A percentile compares a stretch with the other conserved stretches of the same genome.
Evolutionary conservation across 1,140 invertebrate species (phyloP).

Genomic region (Tyrophagus putrescentiae): DNA sequence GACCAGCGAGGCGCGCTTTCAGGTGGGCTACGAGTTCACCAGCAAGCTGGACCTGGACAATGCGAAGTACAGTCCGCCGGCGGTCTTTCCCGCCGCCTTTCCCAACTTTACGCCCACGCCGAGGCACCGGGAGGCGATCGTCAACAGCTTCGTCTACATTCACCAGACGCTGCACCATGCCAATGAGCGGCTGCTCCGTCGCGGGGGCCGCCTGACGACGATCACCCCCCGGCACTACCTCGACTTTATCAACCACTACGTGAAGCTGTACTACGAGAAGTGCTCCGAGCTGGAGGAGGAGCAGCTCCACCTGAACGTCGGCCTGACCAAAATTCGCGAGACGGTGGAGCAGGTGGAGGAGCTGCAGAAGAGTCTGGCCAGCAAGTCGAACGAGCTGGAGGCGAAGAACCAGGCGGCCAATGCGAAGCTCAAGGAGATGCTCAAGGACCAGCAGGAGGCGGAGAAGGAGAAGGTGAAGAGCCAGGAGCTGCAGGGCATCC

Average conservation of each 20-base stretch:
- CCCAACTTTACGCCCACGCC: slow-evolving; percentile 56
- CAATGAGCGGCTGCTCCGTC: slow-evolving; percentile 69
- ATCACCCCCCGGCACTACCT: slow-evolving; percentile 96
- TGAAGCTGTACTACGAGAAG: slow-evolving; percentile 94
- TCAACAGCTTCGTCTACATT: slow-evolving; percentile 95
- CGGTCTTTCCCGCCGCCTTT: slow-evolving; percentile 72
- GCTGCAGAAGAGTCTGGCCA: slow-evolving; percentile 93
- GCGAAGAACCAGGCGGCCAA: slow-evolving; percentile 98
- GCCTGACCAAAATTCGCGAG: slow-evolving; percentile 94
- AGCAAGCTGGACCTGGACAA: slow-evolving; percentile 43
- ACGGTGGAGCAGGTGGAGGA: slow-evolving; percentile 99
- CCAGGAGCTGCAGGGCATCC: slow-evolving; percentile 83
- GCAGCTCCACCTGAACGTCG: slow-evolving; percentile 95
- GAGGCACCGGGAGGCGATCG: slow-evolving; percentile 68
- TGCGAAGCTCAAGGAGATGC: slow-evolving; percentile 95
- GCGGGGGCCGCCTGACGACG: slow-evolving; percentile 85
- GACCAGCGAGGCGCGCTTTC: slow-evolving; percentile 91
- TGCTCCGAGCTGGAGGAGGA: slow-evolving; percentile 95
- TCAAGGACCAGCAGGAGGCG: slow-evolving; percentile 97
- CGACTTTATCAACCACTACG: slow-evolving; percentile 99
- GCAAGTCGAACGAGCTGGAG: slow-evolving; percentile 89
- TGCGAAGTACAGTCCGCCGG: slow-evolving; percentile 60
- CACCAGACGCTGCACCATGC: slow-evolving; percentile 92
- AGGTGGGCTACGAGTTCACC: slow-evolving; percentile 52
- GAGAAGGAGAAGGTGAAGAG: slow-evolving; percentile 97